Conservation (phyloP, 2,113 vertebrate genomes). For the Vulpes ferrilata region DNA sequence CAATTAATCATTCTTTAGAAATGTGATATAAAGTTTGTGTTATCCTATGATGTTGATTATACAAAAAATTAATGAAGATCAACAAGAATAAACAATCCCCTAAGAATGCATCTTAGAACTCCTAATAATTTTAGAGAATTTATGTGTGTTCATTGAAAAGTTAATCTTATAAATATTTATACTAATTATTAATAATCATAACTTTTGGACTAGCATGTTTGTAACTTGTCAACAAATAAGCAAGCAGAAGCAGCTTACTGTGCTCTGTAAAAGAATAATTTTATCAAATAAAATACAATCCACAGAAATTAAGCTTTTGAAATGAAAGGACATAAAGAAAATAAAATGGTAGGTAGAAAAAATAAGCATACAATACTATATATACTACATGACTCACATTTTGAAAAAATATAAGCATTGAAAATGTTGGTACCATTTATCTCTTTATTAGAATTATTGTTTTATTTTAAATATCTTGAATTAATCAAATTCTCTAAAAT, state of each 20-base stretch:
- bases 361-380: background rate
- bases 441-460: background rate
- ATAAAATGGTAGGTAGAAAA: conserved; percentile 35
- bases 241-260: background rate
- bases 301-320: conserved; percentile 35
- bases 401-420: conserved; percentile 2
- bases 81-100: background rate
- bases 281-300: conserved; percentile 59
- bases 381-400: background rate
- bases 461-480: conserved; percentile 49
- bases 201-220: conserved; percentile 36
- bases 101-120: background rate
- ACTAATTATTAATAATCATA: conserved; percentile 26
- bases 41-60: background rate
- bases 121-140: background rate
- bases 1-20: background rate
- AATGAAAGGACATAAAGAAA: conserved; percentile 10
- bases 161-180: conserved; percentile 51
- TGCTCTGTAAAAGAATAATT: conserved; percentile 62
- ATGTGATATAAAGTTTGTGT: background rate
- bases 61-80: background rate
- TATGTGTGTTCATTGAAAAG: background rate
- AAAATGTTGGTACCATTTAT: conserved; percentile 27
- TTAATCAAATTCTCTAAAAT: conserved; percentile 45
- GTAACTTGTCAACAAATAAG: conserved; percentile 30